Evolutionary conservation across 2,113 vertebrate genomes (phyloP), one percentile per base, ranked within the genome.

Genomic region (Rhipidura dahli): DNA sequence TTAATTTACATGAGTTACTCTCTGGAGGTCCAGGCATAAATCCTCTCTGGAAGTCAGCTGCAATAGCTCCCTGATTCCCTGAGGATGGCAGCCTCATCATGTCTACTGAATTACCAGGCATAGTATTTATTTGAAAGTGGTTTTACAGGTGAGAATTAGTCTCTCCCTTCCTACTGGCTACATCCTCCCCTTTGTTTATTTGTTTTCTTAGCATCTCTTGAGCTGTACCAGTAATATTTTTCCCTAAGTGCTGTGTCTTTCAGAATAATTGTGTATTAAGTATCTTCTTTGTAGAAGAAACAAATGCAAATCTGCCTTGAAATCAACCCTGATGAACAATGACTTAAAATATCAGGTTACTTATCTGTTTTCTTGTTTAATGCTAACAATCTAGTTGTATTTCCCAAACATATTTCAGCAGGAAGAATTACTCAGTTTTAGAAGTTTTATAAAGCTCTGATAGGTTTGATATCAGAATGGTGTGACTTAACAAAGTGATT

Each of bases 21-120:
- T 61, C 27, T 71, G 28, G 60, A 66, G 37, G 13, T 53, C 13
- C 18, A 45, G 56, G 59, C 28, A 10, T 61, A 83, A 90, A 57
- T 84, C 7, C 17, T 72, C 28, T 45, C 35, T 87, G 35, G 16
- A 75, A 87, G 15, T 26, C 24, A 49, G 84, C 81, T 95, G 96
- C 89, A 97, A 3, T 94, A 93, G 61, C 91, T 89, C 0, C 37
- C 14, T 0, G 0, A 15, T 94, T 86, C 93, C 95, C 95, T 94
- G 94, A 95, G 87, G 96, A 96, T 96, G 96, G 93, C 95, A 95
- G 84, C 73, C 91, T 94, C 0, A n/a, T 75, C 93, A 56, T 68
- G 19, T 78, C 1, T 28, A 37, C n/a, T 19, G 56, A 64, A n/a
- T 44, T 87, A 60, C 26, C n/a, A 79, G 53, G 11, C 73, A 15